Conservation (phyloP, 2,888 invertebrate species). For the Tachina grossa region DNA sequence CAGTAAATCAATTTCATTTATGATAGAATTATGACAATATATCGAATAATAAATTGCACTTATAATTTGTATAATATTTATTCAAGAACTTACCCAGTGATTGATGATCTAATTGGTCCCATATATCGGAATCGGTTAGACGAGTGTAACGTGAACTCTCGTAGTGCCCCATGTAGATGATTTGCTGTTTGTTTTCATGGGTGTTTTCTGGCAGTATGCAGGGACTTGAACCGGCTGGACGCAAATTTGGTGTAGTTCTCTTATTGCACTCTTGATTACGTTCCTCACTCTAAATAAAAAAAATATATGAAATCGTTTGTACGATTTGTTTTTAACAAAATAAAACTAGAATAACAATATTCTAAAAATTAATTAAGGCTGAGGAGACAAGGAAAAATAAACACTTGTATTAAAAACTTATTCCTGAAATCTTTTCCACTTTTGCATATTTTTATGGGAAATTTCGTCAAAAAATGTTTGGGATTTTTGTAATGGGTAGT, state of each 20-base stretch:
- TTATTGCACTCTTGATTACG: constrained; percentile 87
- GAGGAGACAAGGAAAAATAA: no score
- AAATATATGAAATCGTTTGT: not conserved
- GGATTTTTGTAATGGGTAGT: no score
- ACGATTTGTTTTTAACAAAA: not conserved
- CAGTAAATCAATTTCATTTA: no score
- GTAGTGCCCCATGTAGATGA: constrained; percentile 90
- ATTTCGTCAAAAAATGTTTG: no score
- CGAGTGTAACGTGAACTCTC: constrained; percentile 89
- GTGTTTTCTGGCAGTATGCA: constrained; percentile 85
- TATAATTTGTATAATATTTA: no score
- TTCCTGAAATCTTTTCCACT: no score
- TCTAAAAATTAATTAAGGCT: no score
- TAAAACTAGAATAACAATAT: no score
- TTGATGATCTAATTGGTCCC: constrained; percentile 84
- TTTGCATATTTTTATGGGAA: no score
- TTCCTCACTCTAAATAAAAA: constrained; percentile 85
- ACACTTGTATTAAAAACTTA: no score
- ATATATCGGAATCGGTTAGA: constrained; percentile 89
- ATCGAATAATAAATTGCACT: no score
- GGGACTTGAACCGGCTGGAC: constrained; percentile 87
- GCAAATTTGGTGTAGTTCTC: constrained; percentile 88
- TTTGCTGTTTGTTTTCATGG: constrained; percentile 83
- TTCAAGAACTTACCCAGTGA: constrained; percentile 77
- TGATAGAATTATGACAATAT: no score